Base-by-base conservation (phyloP, 2,113 vertebrate genomes). In the Chunga burmeisteri region DNA sequence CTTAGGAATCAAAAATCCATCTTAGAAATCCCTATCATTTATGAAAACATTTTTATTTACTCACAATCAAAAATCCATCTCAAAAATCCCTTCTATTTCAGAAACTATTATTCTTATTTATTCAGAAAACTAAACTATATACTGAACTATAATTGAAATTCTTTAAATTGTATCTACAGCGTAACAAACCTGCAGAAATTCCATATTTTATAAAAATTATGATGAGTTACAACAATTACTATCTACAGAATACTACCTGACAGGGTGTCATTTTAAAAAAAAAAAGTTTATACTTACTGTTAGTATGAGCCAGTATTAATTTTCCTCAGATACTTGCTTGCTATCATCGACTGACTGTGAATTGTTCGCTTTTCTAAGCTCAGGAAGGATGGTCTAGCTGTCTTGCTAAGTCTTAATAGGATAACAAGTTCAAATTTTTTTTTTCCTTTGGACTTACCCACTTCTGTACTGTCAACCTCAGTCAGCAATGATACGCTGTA, bases 341-440 rank as follows among this genome's bases (percentile, higher is more conserved):
- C 29, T 83, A 22, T 50, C 62, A 61, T 0, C 0, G 62, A 65
- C 52, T 65, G 11, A 16, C 46, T 71, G 63, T 53, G 77, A 93
- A 47, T 27, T 85, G 27, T 70, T 40, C 84, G 66, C 52, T 66
- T 74, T 94, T 68, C 70, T 71, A 93, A 91, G 74, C 40, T 83
- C 49, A 71, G 21, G 56, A 87, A 71, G 62, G 67, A 78, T 32
- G 13, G 34, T 59, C 32, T 66, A 13, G 8, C 26, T 77, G 34
- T 27, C 87, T 86, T 94, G 46, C 42, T 82, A 62, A 56, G 27
- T 32, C 83, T 83, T 95, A 97, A 93, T 4, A 94, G 74, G 88
- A 70, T 93, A 88, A 88, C 26, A 77, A 73, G 73, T 87, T 87
- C 50, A 91, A 18, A 13, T 10, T 29, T 70, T 81, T 71, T 72